phyloP scores from a whole-genome alignment of 2,797 vertebrate species.

The Apodemus agrarius region DNA sequence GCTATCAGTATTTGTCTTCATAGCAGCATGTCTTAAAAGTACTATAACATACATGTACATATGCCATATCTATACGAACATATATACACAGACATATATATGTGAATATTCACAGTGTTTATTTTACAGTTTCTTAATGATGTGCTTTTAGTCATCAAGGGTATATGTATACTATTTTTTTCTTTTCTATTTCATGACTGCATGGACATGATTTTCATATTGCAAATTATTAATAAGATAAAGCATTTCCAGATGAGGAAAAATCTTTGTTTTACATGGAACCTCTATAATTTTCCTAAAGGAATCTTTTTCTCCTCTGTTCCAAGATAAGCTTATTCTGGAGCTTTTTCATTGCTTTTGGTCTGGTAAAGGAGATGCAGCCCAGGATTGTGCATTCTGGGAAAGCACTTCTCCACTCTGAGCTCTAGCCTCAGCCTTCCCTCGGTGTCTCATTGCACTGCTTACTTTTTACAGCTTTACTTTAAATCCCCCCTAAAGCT shows the following conservation, averaged over 20 bases:
- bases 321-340: not conserved
- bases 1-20: not conserved
- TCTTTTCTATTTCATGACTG: not conserved
- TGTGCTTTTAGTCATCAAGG: not conserved
- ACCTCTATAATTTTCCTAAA: not conserved
- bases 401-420: not conserved
- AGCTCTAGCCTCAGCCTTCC: not conserved
- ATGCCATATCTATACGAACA: not conserved
- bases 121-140: not conserved
- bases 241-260: not conserved
- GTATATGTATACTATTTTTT: not conserved
- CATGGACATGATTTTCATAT: not conserved
- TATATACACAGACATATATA: not conserved
- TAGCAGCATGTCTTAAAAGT: not conserved
- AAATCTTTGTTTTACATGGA: not conserved
- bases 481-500: not conserved
- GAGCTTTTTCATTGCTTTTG: not conserved
- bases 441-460: not conserved
- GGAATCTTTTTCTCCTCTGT: not conserved
- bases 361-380: not conserved
- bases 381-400: not conserved
- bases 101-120: not conserved
- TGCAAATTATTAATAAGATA: not conserved
- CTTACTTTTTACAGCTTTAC: not conserved
- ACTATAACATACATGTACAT: not conserved